Conservation (phyloP, 2,888 invertebrate genomes). For the Drosophila antonietae region DNA sequence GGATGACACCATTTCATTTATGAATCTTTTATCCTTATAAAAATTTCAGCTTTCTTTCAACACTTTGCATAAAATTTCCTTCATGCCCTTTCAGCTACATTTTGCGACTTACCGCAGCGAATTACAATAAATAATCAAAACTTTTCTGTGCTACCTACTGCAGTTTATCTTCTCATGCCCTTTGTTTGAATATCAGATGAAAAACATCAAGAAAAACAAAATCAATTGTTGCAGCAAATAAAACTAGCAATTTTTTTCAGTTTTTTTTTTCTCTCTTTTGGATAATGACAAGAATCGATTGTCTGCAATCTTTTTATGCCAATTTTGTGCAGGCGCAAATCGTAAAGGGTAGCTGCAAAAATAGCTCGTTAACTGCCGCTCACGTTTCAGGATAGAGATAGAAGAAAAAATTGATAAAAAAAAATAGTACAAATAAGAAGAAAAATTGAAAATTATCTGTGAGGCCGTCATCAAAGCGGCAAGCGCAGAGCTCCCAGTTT, state of each 20-base stretch:
- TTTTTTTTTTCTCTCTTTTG: background rate
- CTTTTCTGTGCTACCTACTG: background rate
- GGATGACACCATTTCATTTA: background rate
- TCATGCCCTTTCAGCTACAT: background rate
- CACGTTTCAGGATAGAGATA: constrained; percentile 58
- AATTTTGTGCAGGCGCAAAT: constrained; percentile 56
- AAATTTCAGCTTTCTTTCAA: background rate
- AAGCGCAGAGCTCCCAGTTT: constrained; percentile 52
- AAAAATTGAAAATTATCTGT: constrained; percentile 74
- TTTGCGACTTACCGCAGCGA: background rate
- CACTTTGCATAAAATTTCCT: background rate
- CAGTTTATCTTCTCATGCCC: constrained; percentile 21
- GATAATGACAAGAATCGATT: constrained; percentile 68
- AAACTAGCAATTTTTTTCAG: constrained; percentile 32
- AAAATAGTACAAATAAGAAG: constrained; percentile 12
- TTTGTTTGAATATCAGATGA: constrained; percentile 26
- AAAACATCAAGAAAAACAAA: background rate
- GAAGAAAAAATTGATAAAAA: constrained; percentile 15
- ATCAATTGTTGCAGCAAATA: constrained; percentile 56
- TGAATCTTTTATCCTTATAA: background rate
- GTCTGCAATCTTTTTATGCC: constrained; percentile 69
- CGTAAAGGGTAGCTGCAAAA: constrained; percentile 63
- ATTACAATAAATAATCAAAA: background rate
- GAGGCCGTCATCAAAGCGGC: constrained; percentile 68
- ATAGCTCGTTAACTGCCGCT: constrained; percentile 70